Conservation (phyloP, 1,140 invertebrate species). For the Chelonus insularis region DNA sequence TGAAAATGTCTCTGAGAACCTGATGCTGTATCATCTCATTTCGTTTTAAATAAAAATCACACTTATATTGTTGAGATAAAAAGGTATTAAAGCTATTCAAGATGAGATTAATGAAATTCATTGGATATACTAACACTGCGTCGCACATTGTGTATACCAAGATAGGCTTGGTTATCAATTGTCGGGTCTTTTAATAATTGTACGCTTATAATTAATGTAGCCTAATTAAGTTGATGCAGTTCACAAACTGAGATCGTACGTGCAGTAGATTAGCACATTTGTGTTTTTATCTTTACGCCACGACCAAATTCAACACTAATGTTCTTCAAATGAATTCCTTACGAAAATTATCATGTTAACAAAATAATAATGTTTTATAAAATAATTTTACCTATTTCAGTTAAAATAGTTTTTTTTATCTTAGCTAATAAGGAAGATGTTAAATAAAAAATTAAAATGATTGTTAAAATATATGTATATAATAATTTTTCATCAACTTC, state of each 20-base stretch:
- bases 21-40: no score
- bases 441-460: not conserved
- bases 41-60: no score
- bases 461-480: not conserved
- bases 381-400: no score
- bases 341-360: no score
- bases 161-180: constrained; percentile 46
- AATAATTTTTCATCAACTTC: not conserved
- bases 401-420: no score
- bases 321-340: no score
- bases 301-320: not conserved
- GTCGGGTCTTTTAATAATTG: constrained; percentile 47
- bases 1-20: no score
- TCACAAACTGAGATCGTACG: no score
- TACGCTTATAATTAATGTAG: constrained; percentile 49
- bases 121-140: no score
- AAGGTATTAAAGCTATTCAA: not conserved
- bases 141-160: constrained; percentile 37
- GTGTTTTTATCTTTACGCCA: not conserved
- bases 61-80: no score
- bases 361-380: no score
- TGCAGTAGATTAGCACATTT: no score
- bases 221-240: constrained; percentile 45
- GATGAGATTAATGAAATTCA: not conserved
- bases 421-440: not conserved